Conservation (phyloP, 2,797 vertebrate species). For the Streptopelia turtur region DNA sequence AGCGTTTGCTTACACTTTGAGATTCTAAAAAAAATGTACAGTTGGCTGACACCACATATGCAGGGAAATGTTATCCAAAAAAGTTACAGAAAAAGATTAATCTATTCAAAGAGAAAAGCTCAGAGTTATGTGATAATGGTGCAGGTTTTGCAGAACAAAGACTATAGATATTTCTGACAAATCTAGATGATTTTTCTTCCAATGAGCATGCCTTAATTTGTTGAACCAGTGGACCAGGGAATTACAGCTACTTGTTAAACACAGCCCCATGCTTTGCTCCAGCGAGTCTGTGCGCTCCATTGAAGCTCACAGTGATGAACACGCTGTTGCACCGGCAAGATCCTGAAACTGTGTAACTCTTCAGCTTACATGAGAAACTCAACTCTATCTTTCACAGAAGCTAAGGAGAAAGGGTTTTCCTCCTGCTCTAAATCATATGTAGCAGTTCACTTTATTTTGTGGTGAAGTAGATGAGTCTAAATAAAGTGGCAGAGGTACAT, state of each 20-base stretch:
- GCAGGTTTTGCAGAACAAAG: conserved; percentile 12
- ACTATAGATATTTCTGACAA: conserved; percentile 11
- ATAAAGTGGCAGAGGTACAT: background rate
- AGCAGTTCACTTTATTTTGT: background rate
- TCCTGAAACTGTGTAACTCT: background rate
- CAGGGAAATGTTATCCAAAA: background rate
- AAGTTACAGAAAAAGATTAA: background rate
- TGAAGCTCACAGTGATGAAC: background rate
- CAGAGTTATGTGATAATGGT: background rate
- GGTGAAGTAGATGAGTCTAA: background rate
- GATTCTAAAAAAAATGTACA: background rate
- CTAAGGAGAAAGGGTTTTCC: background rate
- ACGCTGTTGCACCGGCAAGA: background rate
- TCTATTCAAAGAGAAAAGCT: background rate
- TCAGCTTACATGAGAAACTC: background rate
- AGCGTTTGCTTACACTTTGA: background rate
- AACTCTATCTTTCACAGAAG: background rate
- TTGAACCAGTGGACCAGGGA: background rate
- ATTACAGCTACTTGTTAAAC: background rate
- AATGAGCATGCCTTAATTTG: background rate
- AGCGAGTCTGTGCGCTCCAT: background rate
- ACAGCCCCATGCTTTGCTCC: background rate
- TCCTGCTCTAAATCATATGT: background rate
- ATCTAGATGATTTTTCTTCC: background rate
- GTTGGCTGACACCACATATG: conserved; percentile 4